Base-by-base conservation (phyloP, 2,888 invertebrate species). In the Crepidodera aurea region DNA sequence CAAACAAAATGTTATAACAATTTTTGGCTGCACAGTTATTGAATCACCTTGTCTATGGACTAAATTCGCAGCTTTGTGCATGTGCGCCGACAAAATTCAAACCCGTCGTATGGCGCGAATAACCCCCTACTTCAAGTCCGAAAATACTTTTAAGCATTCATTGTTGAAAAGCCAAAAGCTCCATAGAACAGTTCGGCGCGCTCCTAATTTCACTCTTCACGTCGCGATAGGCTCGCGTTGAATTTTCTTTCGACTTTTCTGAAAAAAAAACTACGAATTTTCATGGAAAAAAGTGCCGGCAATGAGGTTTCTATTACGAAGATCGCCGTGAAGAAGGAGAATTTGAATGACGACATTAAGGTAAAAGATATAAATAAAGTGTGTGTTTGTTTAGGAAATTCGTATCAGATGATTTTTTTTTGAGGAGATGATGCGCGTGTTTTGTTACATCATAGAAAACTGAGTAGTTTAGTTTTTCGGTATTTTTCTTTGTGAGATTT, bases 281-380 rank as follows among this genome's bases (percentile, higher is more conserved):
- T 27, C 63, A 78, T 79, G 78, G 78, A 78, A 74, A 75, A 76
- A 69, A 66, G 68, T 68, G 68, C 62, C 4, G 54, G 62, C 29
- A 67, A 65, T 46, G 71, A 72, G 51, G 69, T 65, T 40, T 66
- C 74, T 27, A 68, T 71, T 50, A 64, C 69, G 22, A 72, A 72
- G 61, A 65, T 73, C 27, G 51, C 81, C 65, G 83, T 88, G 70
- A 90, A 90, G 81, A 90, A 90, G 80, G 90, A 90, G 79, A 83
- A 86, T 73, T 81, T 83, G 65, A 88, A 88, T 81, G 90, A 90
- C 83, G 90, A 90, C 83, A 90, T 90, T 79, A 90, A 90, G 87
- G 90, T 91, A 83, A n/a, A n/a, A n/a, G n/a, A n/a, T n/a, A n/a
- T n/a, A n/a, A n/a, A n/a, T n/a, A n/a, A n/a, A n/a, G n/a, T n/a